Percentiles rank a stretch among this genome's conserved stretches.
phyloP scores from a whole-genome alignment of 2,113 vertebrate species.

The Engystomops pustulosus region DNA sequence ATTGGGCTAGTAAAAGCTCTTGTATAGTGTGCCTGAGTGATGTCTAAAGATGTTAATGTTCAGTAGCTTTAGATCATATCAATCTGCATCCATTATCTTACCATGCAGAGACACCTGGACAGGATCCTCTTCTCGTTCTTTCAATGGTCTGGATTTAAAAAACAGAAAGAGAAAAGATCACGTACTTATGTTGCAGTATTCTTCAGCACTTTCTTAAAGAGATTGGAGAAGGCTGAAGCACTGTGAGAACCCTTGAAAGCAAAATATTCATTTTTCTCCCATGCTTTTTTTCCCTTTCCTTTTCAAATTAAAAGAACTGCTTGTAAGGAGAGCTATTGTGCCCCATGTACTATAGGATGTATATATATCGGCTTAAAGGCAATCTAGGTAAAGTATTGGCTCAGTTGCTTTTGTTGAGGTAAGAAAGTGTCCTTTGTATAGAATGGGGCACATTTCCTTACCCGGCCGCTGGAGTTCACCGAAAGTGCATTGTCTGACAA shows the following conservation, averaged over 20 bases:
- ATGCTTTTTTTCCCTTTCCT: slow-evolving; percentile 64
- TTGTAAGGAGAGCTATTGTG: slow-evolving; percentile 26
- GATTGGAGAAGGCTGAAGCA: slow-evolving; percentile 57
- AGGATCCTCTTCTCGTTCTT: slow-evolving; percentile 65
- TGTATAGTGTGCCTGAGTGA: slow-evolving; percentile 58
- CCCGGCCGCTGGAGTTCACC: no score
- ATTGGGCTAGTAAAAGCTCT: slow-evolving; percentile 62
- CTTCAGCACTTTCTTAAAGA: slow-evolving; percentile 64
- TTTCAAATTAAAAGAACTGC: slow-evolving; percentile 55
- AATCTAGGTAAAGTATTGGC: background rate
- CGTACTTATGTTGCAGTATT: slow-evolving; percentile 64
- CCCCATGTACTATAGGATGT: background rate
- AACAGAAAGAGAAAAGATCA: slow-evolving; percentile 67
- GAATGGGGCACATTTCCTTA: no score
- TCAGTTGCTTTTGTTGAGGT: background rate
- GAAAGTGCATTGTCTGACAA: no score
- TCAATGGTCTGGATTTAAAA: slow-evolving; percentile 67
- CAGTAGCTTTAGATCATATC: slow-evolving; percentile 65
- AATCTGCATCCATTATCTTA: slow-evolving; percentile 69
- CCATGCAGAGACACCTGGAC: slow-evolving; percentile 72
- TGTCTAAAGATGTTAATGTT: slow-evolving; percentile 65
- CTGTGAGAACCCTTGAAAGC: slow-evolving; percentile 59
- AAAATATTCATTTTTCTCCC: slow-evolving; percentile 63
- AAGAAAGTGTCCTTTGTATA: no score
- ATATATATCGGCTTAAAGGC: background rate